Evolutionary conservation across 2,888 invertebrate genomes (phyloP), one percentile per base, ranked within the genome.

Genomic region (Hydropsyche betteni): DNA sequence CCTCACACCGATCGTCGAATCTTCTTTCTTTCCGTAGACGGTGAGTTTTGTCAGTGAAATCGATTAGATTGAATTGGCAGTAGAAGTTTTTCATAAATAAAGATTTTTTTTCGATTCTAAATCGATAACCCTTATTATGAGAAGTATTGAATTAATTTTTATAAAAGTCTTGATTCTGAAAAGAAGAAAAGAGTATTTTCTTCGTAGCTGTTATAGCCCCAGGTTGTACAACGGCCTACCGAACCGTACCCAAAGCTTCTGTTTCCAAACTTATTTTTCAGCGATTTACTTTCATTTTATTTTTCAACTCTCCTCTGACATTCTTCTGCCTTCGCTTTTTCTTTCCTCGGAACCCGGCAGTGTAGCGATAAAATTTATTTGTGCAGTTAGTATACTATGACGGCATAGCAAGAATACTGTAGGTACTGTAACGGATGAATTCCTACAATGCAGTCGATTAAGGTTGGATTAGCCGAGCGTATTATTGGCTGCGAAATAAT

Each of bases 321-420:
- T 76, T 68, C 74, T 36, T 33, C 36, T 73, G 73, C 76, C 70
- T 78, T 75, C 73, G 70, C 76, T 77, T 75, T 76, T 71, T 76
- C 50, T 74, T 44, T 38, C 73, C 69, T 74, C 75, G 24, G 72
- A 38, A 14, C 55, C 75, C 38, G 14, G 33, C 61, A 68, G 68
- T 77, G 78, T 78, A 78, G 68, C 77, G 76, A 77, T 79, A 79
- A 79, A 77, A 79, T 77, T 76, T 79, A 77, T 79, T 74, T 75
- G 76, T 77, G 77, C 24, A 24, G 24, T 24, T 24, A 24, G 24
- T 24, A 24, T 24, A 24, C 24, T 24, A 24, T 24, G 71, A 74
- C 71, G 53, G 76, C 68, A 24, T 24, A 24, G 24, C 68, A 75
- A 76, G 76, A 68, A 75, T 75, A 68, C 78, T 74, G 61, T 74